Evolutionary conservation across 1,140 invertebrate species (phyloP).

Genomic region (Capitella teleta): DNA sequence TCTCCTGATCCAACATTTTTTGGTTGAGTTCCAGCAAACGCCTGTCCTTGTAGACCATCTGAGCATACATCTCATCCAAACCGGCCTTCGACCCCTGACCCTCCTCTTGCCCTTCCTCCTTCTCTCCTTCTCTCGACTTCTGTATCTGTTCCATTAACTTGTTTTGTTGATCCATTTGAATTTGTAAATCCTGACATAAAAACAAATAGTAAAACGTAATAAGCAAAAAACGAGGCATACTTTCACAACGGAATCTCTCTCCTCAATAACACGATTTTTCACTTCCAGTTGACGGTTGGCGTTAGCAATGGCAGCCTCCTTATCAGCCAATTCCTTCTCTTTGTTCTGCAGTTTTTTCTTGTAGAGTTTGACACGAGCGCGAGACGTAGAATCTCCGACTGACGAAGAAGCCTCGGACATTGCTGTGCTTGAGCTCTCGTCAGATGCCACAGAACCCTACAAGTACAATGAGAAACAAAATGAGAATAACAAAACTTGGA

Average conservation of each 20-base stretch:
- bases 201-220: too few relatives aligned
- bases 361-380: constrained; percentile 25
- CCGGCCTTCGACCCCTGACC: constrained; percentile 22
- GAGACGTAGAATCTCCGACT: constrained; percentile 16
- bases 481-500: too few relatives aligned
- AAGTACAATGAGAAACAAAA: neutral
- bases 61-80: constrained; percentile 44
- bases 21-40: constrained; percentile 46
- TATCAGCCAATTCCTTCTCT: constrained; percentile 18
- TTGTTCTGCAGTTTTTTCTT: constrained; percentile 36
- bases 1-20: constrained; percentile 44
- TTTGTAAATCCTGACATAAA: too few relatives aligned
- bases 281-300: constrained; percentile 25
- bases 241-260: too few relatives aligned
- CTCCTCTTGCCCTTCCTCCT: too few relatives aligned
- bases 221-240: too few relatives aligned
- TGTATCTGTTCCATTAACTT: too few relatives aligned
- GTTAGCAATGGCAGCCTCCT: constrained; percentile 17
- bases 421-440: neutral
- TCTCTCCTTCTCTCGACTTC: too few relatives aligned
- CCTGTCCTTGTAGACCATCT: constrained; percentile 47
- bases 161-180: too few relatives aligned
- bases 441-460: neutral
- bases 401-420: constrained; percentile 1
- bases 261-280: constrained; percentile 30